phyloP scores from a whole-genome alignment of 2,113 vertebrate genomes.

The Eulacestoma nigropectus region DNA sequence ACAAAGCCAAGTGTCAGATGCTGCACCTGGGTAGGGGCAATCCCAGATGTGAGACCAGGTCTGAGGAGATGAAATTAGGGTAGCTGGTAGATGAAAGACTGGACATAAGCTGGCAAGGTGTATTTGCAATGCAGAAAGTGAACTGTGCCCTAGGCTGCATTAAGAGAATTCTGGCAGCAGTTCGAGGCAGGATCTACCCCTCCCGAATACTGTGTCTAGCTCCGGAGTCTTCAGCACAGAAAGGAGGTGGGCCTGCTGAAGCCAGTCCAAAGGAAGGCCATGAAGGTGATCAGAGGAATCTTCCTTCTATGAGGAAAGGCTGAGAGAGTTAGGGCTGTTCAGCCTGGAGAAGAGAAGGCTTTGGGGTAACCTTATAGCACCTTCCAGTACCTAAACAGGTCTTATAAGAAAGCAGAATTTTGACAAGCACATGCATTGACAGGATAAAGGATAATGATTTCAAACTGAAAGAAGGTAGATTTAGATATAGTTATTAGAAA shows the following conservation, averaged over 20 bases:
- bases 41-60: neutral
- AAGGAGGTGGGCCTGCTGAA: neutral
- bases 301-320: neutral
- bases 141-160: neutral
- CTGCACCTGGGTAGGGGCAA: neutral
- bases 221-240: neutral
- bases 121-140: neutral
- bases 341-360: neutral
- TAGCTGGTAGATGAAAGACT: neutral
- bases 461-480: neutral
- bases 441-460: neutral
- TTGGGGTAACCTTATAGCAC: neutral
- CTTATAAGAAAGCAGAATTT: neutral
- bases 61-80: neutral
- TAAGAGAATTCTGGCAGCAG: neutral
- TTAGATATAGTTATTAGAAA: neutral
- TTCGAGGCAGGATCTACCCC: neutral
- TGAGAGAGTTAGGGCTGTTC: neutral
- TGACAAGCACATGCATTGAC: neutral
- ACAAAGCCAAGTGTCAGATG: neutral
- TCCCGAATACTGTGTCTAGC: too few species aligned
- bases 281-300: neutral
- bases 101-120: neutral
- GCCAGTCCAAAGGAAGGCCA: neutral
- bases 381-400: fast-evolving